These are phyloP conservation scores for Mandrillus leucophaeus DNA, from an alignment of 2,113 vertebrate genomes.

Conservation along the genomic window DNA sequence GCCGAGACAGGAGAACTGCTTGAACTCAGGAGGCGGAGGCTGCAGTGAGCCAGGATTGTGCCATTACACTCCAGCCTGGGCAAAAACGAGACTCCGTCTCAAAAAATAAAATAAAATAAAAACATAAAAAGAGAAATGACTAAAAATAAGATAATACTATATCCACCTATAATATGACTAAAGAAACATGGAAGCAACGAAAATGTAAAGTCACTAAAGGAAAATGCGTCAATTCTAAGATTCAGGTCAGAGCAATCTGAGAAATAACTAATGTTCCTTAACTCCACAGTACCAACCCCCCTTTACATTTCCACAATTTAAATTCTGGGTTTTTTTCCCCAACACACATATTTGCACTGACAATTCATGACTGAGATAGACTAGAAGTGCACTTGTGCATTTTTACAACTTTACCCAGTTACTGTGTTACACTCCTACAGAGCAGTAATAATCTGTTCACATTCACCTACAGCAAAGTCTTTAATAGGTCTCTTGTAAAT, in stretches of 20 bases:
- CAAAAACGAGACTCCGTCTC: too few relatives aligned
- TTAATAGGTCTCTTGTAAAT: not conserved
- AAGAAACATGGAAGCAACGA: not conserved
- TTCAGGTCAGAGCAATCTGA: not conserved
- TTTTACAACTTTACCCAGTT: not conserved
- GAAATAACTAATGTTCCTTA: slow-evolving; percentile 32
- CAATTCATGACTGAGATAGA: not conserved
- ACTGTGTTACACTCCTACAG: not conserved
- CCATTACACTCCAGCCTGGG: too few relatives aligned
- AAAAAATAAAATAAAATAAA: too few relatives aligned
- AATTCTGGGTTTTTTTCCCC: not conserved
- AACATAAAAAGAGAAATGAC: too few relatives aligned
- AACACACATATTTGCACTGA: not conserved
- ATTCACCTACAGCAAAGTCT: not conserved
- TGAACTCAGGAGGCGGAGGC: too few relatives aligned
- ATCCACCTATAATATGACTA: not conserved
- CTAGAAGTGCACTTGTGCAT: not conserved
- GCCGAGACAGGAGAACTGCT: too few relatives aligned
- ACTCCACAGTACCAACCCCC: not conserved
- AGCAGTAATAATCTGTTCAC: not conserved
- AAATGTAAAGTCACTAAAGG: not conserved
- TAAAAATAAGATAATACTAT: not conserved
- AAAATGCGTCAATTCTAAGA: slow-evolving; percentile 18
- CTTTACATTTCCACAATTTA: not conserved
- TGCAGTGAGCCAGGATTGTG: too few relatives aligned